A percentile compares a stretch with the other conserved stretches of the same genome.
phyloP scores from a whole-genome alignment of 2,113 vertebrate species.

The Carassius carassius region DNA sequence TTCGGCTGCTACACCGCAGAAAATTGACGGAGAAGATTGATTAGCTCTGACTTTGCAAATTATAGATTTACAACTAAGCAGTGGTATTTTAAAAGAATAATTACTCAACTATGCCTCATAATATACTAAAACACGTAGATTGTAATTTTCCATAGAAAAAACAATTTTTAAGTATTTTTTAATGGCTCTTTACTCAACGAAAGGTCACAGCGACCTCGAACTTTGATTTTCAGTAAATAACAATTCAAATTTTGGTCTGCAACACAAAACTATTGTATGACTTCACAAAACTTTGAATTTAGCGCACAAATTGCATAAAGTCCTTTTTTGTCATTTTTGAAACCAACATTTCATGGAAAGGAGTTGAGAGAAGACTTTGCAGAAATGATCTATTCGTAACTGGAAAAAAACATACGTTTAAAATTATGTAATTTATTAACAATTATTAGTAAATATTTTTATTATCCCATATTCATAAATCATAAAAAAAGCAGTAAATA shows the following conservation, averaged over 20 bases:
- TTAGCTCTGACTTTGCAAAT: background rate
- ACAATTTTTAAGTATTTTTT: background rate
- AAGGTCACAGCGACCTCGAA: background rate
- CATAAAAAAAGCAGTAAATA: no score
- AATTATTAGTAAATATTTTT: background rate
- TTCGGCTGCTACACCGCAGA: background rate
- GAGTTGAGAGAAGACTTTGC: background rate
- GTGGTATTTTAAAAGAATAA: background rate
- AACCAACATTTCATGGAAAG: background rate
- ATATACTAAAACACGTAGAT: background rate
- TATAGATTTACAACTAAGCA: background rate
- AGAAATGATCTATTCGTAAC: background rate
- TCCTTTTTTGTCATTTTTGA: background rate
- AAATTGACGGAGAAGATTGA: background rate
- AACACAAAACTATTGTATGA: background rate
- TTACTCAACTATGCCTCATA: background rate
- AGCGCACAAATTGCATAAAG: background rate
- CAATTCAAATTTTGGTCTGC: background rate
- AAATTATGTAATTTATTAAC: background rate
- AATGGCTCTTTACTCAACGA: background rate
- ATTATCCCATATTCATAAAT: background rate
- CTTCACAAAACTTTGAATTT: background rate
- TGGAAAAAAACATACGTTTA: background rate
- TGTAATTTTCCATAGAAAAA: background rate
- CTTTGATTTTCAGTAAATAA: background rate